Evolutionary conservation across 2,113 vertebrate genomes (phyloP).

Genomic region (pig (Sus scrofa)): DNA sequence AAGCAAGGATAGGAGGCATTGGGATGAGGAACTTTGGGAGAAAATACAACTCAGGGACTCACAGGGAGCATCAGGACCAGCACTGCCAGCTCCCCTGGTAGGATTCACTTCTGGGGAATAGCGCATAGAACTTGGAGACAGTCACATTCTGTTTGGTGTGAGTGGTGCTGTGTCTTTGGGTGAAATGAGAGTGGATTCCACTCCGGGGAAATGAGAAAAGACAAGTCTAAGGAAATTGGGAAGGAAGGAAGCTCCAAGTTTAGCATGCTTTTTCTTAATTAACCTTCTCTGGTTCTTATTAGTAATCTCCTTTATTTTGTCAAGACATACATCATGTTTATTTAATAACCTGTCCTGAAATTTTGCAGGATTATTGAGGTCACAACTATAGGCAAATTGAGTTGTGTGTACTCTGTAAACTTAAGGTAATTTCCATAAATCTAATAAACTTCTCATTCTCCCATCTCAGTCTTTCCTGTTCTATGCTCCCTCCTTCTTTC

Average conservation of each 20-base stretch:
- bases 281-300: slow-evolving; percentile 28
- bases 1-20: not conserved
- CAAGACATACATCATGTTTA: not conserved
- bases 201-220: not conserved
- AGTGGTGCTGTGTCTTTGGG: not conserved
- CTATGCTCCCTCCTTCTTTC: not conserved
- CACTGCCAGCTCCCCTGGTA: not conserved
- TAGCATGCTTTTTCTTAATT: slow-evolving; percentile 24
- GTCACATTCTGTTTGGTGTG: not conserved
- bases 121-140: not conserved
- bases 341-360: slow-evolving; percentile 49
- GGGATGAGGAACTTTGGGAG: not conserved
- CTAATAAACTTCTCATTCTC: not conserved
- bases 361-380: slow-evolving; percentile 40
- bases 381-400: slow-evolving; percentile 49
- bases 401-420: not conserved
- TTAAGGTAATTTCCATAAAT: slow-evolving; percentile 46
- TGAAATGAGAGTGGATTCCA: not conserved
- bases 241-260: slow-evolving; percentile 38
- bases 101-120: not conserved
- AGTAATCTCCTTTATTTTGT: slow-evolving; percentile 44
- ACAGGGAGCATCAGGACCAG: too few relatives aligned
- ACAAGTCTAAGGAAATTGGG: not conserved
- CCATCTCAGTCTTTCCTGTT: not conserved
- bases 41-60: not conserved